phyloP scores from a whole-genome alignment of 2,113 vertebrate species.

The Erythrocebus patas region DNA sequence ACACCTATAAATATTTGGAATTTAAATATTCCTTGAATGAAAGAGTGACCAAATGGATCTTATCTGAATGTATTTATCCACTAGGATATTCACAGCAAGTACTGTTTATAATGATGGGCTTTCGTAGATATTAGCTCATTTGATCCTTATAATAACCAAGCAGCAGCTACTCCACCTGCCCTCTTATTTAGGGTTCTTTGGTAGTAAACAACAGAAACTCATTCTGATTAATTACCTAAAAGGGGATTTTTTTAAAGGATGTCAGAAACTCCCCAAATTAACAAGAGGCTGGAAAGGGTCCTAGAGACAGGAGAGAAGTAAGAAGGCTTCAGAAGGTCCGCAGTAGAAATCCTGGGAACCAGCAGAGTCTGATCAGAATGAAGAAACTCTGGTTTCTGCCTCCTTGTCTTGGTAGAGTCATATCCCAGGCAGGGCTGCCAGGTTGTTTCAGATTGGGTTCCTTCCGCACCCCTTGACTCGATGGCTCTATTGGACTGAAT shows the following conservation, averaged over 20 bases:
- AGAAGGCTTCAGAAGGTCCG: not conserved
- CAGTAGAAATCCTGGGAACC: not conserved
- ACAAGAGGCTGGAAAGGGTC: not conserved
- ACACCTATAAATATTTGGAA: not conserved
- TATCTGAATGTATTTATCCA: not conserved
- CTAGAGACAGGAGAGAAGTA: not conserved
- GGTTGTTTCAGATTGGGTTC: not conserved
- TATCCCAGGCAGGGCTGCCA: no score
- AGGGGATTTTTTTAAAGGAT: not conserved
- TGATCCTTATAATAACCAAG: not conserved
- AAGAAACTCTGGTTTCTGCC: not conserved
- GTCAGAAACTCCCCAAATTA: not conserved
- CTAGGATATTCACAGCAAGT: not conserved
- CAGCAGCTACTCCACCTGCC: not conserved
- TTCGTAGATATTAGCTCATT: not conserved
- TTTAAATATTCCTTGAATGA: not conserved
- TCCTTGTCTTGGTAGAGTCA: not conserved
- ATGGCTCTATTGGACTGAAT: not conserved
- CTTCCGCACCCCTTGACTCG: not conserved
- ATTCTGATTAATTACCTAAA: not conserved
- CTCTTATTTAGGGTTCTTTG: not conserved
- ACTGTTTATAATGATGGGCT: not conserved
- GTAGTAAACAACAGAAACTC: not conserved
- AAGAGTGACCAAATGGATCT: not conserved
- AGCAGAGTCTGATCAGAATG: not conserved